Evolutionary conservation across 1,140 invertebrate species (phyloP).

Genomic region (Drosophila sturtevanti): DNA sequence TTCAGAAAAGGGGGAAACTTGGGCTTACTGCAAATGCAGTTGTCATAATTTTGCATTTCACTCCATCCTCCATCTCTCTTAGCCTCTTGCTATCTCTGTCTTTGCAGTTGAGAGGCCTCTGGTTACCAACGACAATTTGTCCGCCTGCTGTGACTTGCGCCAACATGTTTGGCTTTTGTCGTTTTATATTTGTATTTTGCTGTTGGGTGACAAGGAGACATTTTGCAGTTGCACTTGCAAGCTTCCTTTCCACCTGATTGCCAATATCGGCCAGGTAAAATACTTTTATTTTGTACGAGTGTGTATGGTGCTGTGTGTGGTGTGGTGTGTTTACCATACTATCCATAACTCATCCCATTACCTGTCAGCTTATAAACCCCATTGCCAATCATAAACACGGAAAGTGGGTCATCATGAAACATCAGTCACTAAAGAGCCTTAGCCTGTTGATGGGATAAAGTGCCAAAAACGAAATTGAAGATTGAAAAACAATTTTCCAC

Average conservation of each 20-base stretch:
- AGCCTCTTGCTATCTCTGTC: neutral
- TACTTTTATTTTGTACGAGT: neutral
- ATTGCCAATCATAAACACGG: conserved; percentile 33
- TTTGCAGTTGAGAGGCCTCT: conserved; percentile 14
- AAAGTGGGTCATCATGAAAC: conserved; percentile 71
- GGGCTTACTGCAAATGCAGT: conserved; percentile 75
- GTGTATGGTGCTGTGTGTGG: too few species aligned
- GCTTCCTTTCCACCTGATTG: too few species aligned
- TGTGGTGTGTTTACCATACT: conserved; percentile 24
- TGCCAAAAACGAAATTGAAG: conserved; percentile 66
- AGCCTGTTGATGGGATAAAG: conserved; percentile 22
- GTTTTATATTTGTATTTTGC: conserved; percentile 45
- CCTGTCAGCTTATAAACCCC: conserved; percentile 58
- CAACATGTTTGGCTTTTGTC: conserved; percentile 74
- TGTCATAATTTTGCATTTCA: conserved; percentile 79
- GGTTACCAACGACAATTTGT: conserved; percentile 60
- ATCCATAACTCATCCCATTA: conserved; percentile 57
- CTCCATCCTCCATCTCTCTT: conserved; percentile 18
- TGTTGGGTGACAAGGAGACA: conserved; percentile 56
- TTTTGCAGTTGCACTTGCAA: conserved; percentile 4
- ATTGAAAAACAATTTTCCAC: conserved; percentile 76
- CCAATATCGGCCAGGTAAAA: conserved; percentile 11
- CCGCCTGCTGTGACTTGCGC: conserved; percentile 72
- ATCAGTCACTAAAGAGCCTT: conserved; percentile 72
- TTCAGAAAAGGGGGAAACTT: neutral